Base-by-base conservation (phyloP, 2,113 vertebrate genomes). In the Monarcha castaneiventris region DNA sequence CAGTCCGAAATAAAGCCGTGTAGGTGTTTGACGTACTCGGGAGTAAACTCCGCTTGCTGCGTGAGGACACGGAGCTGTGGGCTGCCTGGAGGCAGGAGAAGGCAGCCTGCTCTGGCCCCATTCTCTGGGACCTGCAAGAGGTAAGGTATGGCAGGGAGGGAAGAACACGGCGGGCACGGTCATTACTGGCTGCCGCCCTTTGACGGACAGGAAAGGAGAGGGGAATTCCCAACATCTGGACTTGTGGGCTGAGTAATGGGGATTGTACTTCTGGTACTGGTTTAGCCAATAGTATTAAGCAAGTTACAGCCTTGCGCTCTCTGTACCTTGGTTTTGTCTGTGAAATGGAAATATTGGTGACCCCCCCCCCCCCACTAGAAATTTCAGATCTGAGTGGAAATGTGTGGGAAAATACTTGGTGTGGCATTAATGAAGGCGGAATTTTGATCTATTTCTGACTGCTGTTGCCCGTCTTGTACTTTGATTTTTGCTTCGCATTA, bases 41-140 rank as follows among this genome's bases (percentile, higher is more conserved):
- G 30, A 23, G 30, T n/a, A 10, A 67, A 3, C 44, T 2, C 3
- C 64, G 1, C 22, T 51, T 1, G 1, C 5, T n/a, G 55, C 20
- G 7, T 23, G n/a, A 27, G 73, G 46, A 81, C 26, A 1, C 11
- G 27, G 19, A n/a, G 51, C 67, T 56, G 64, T 16, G 33, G 41
- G 78, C 35, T 41, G 56, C 29, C 68, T 43, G 85, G 13, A 44
- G 77, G 30, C 5, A 4, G 37, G 33, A 15, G 29, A 29, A 64
- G 49, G 35, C 43, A 7, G 66, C 14, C 18, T 10, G 2, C 7
- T 6, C 35, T 11, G n/a, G 44, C 37, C 54, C 48, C 30, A 1
- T 5, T 7, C 37, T 23, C 30, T 9, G 74, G 29, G 29, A 54
- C 12, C 33, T 67, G 69, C 19, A 0, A 11, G 48, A 89, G 67